These are phyloP conservation scores for Gibbula magus DNA, from an alignment of 2,888 invertebrate species.

Conservation along the genomic window DNA sequence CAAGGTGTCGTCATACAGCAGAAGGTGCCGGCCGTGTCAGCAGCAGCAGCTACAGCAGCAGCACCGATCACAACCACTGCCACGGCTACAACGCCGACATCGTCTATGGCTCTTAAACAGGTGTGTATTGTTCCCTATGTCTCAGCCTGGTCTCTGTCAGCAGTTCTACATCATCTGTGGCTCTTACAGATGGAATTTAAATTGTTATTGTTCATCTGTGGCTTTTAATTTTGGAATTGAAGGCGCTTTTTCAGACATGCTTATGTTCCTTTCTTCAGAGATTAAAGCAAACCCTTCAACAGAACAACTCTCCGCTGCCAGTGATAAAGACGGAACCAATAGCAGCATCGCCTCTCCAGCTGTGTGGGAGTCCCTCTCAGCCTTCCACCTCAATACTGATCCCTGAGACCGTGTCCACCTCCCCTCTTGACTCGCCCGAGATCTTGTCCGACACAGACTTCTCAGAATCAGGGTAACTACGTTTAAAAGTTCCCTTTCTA, in stretches of 20 bases:
- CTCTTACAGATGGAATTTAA: too few relatives aligned
- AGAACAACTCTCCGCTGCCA: slow-evolving; percentile 28
- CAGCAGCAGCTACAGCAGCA: slow-evolving; percentile 25
- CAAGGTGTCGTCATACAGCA: slow-evolving; percentile 1
- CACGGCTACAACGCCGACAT: slow-evolving; percentile 28
- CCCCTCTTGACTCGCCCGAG: not conserved
- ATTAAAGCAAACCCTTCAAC: slow-evolving; percentile 41
- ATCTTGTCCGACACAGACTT: not conserved
- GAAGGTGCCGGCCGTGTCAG: slow-evolving; percentile 15
- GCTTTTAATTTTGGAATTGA: too few relatives aligned
- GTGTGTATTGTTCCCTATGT: slow-evolving; percentile 10
- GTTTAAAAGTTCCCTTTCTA: too few relatives aligned
- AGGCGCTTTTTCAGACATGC: too few relatives aligned
- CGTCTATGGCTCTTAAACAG: slow-evolving; percentile 47
- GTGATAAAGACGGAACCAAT: slow-evolving; percentile 9
- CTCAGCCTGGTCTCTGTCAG: not conserved
- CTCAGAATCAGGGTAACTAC: not conserved
- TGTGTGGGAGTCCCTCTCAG: not conserved
- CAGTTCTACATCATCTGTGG: too few relatives aligned
- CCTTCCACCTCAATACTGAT: not conserved
- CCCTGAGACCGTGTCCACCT: not conserved
- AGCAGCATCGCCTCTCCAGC: slow-evolving; percentile 18
- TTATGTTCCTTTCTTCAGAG: slow-evolving; percentile 30
- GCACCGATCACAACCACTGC: slow-evolving; percentile 31
- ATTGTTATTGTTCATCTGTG: too few relatives aligned